Base-by-base conservation (phyloP, 2,888 invertebrate species). In the Caenorhabditis uteleia region DNA sequence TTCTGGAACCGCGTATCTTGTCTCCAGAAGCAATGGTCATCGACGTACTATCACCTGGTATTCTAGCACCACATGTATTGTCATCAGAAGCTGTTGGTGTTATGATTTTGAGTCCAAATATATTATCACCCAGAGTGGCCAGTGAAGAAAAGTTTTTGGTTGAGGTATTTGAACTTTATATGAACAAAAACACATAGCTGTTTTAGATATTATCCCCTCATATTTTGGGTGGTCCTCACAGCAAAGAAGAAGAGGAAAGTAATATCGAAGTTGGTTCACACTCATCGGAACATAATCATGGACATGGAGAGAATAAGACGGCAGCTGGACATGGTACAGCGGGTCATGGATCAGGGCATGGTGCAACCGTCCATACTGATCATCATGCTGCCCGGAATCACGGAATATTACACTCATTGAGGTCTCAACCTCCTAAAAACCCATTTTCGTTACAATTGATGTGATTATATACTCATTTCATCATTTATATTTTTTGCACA, bases 21-120 rank as follows among this genome's bases (percentile, higher is more conserved):
- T 74, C 75, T 31, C 79, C 79, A 7, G 77, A 79, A 59, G 72
- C 74, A 18, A 39, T 79, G 16, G 74, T 77, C n/a, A 73, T 79
- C 36, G 69, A 75, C 44, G 71, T 79, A 7, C 66, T 79, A 31
- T 74, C 75, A 68, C 79, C 79, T 14, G 68, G 79, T 70, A 62
- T 75, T 16, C 46, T 75, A n/a, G 68, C 75, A 10, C 72, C 75
- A 4, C 68, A 75, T 42, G 68, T 77, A 3, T 23, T 70, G 3
- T 79, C 79, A 10, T 60, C 74, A 2, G 78, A 77, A 45, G 51
- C 68, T 4, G 23, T 73, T 25, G 77, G 72, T 40, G 73, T 78
- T 3, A 54, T 77, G 36, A 70, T 80, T 8, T 65, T 80, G 20
- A 72, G 72, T 44, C 80, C 80, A 8, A 77, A 71, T 44, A 77